Conservation (phyloP, 1,140 invertebrate genomes). For the Sitobion miscanthi region DNA sequence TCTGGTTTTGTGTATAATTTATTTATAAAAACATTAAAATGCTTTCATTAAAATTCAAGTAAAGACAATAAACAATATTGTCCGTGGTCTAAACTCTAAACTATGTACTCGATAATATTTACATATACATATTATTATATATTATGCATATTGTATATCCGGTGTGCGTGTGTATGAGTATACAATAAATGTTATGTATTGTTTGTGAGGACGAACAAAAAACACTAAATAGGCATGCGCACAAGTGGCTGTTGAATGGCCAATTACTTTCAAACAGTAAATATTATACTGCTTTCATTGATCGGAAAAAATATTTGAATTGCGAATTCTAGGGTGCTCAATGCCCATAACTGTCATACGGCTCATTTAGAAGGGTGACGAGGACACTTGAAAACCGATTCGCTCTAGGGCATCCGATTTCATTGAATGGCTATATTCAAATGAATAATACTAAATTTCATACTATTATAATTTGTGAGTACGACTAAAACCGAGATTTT, state of each 20-base stretch:
- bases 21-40: neutral
- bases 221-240: neutral
- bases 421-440: constrained; percentile 20
- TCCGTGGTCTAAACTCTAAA: neutral
- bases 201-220: neutral
- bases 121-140: neutral
- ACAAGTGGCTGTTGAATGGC: constrained; percentile 39
- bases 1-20: neutral
- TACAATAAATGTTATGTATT: constrained; percentile 2
- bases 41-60: neutral
- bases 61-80: constrained; percentile 11
- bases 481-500: neutral
- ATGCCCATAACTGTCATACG: constrained; percentile 41
- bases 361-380: constrained; percentile 48
- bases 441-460: constrained; percentile 8
- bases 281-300: neutral
- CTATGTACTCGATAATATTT: neutral
- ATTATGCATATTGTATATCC: neutral
- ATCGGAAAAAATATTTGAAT: neutral
- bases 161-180: neutral
- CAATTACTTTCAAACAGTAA: constrained; percentile 35
- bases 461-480: neutral
- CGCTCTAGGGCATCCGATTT: constrained; percentile 37
- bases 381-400: constrained; percentile 42
- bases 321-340: constrained; percentile 29